Percentiles rank a stretch among this genome's conserved stretches.
Evolutionary conservation across 2,113 vertebrate species (phyloP).

Genomic region (Pluvianellus socialis): DNA sequence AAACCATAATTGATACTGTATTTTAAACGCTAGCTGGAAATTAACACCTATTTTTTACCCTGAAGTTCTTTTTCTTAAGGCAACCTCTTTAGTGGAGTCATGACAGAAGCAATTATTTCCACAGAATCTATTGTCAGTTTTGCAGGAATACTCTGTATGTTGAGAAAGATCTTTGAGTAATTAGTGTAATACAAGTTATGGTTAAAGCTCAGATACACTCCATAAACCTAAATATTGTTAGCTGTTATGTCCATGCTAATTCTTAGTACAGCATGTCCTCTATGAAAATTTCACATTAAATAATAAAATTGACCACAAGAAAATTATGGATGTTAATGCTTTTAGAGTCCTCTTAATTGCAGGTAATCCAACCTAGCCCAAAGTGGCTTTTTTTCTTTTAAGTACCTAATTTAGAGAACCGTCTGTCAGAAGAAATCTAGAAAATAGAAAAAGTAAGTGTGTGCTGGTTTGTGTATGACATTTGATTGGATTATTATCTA

Average conservation of each 20-base stretch:
- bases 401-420: not conserved
- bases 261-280: not conserved
- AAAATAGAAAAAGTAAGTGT: not conserved
- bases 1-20: not conserved
- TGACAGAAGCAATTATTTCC: not conserved
- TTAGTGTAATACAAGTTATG: not conserved
- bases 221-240: not conserved
- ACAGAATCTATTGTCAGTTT: not conserved
- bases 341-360: not conserved
- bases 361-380: not conserved
- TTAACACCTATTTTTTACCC: not conserved
- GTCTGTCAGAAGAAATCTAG: not conserved
- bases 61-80: not conserved
- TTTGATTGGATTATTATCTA: not conserved
- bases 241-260: not conserved
- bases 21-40: not conserved
- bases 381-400: not conserved
- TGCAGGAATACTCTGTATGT: not conserved
- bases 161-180: not conserved
- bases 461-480: not conserved
- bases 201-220: not conserved
- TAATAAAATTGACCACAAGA: not conserved
- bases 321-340: not conserved
- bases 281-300: not conserved
- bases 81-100: not conserved